A percentile compares a stretch with the other conserved stretches of the same genome.
phyloP scores from a whole-genome alignment of 2,888 invertebrate species.

The Drosophila leonis region DNA sequence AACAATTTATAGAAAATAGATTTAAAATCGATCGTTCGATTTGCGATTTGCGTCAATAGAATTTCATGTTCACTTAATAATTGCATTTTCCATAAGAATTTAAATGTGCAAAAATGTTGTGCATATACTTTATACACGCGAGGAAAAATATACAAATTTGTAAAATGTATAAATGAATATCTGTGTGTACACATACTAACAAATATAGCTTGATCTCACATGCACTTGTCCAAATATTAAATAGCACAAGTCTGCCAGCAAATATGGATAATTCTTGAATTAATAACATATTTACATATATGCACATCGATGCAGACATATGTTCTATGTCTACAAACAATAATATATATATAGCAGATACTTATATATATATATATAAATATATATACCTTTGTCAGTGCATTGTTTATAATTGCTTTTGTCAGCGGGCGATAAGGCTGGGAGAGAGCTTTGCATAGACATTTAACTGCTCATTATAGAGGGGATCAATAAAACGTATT shows the following conservation, averaged over 20 bases:
- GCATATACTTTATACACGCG: slow-evolving; percentile 1
- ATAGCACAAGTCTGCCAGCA: slow-evolving; percentile 52
- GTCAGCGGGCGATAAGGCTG: neutral
- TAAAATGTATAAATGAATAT: neutral
- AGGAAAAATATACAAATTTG: slow-evolving; percentile 12
- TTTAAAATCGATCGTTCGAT: slow-evolving; percentile 32
- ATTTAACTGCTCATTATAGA: neutral
- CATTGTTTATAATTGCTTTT: neutral
- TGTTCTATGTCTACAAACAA: slow-evolving; percentile 2
- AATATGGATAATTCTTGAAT: slow-evolving; percentile 48
- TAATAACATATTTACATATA: slow-evolving; percentile 35
- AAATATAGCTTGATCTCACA: slow-evolving; percentile 29
- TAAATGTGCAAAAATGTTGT: slow-evolving; percentile 29
- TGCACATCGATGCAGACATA: slow-evolving; percentile 23
- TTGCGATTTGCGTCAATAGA: slow-evolving; percentile 52
- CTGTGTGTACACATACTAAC: slow-evolving; percentile 3
- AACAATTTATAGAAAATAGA: slow-evolving; percentile 15
- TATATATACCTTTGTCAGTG: neutral
- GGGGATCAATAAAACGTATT: neutral
- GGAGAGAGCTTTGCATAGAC: slow-evolving; percentile 3
- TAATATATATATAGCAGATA: neutral
- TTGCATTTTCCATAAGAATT: slow-evolving; percentile 50
- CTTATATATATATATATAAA: neutral
- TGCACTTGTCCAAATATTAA: slow-evolving; percentile 78
- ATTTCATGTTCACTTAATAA: slow-evolving; percentile 45